Evolutionary conservation across 2,888 invertebrate species (phyloP).

Genomic region (Euzetes globulus): DNA sequence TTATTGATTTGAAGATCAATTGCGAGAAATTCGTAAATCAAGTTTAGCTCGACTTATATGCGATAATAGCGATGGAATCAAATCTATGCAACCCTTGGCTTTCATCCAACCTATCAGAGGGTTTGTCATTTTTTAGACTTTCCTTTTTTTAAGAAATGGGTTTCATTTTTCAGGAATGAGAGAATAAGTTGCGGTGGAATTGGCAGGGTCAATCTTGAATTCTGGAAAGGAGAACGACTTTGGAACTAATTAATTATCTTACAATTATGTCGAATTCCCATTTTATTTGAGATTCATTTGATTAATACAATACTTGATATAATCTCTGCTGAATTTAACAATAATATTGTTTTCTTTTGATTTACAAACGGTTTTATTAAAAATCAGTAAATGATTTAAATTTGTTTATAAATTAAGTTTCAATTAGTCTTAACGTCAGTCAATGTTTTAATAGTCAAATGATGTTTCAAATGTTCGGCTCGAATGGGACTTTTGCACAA

Average conservation of each 20-base stretch:
- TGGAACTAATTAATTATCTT: slow-evolving; percentile 1
- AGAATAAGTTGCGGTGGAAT: slow-evolving; percentile 38
- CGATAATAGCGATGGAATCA: slow-evolving; percentile 40
- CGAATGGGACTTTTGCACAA: neutral
- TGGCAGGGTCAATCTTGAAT: slow-evolving; percentile 35
- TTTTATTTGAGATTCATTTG: too few relatives aligned
- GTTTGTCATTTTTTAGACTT: too few relatives aligned
- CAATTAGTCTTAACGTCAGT: neutral
- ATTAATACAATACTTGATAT: too few relatives aligned
- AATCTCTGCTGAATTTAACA: too few relatives aligned
- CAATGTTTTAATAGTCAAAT: slow-evolving; percentile 1
- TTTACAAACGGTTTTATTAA: too few relatives aligned
- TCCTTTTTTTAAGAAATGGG: neutral
- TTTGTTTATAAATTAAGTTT: neutral
- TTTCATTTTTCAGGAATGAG: slow-evolving; percentile 36
- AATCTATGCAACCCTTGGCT: slow-evolving; percentile 39
- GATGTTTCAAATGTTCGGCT: neutral
- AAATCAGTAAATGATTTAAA: too few relatives aligned
- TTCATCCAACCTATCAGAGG: slow-evolving; percentile 38
- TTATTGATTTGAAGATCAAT: slow-evolving; percentile 37
- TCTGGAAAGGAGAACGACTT: slow-evolving; percentile 35
- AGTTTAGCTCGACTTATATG: slow-evolving; percentile 41
- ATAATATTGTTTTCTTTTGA: too few relatives aligned
- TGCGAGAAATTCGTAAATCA: slow-evolving; percentile 41
- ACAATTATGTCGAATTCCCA: too few relatives aligned